Evolutionary conservation across 1,140 invertebrate genomes (phyloP), one percentile per base, ranked within the genome.

Genomic region (Nylanderia fulva): DNA sequence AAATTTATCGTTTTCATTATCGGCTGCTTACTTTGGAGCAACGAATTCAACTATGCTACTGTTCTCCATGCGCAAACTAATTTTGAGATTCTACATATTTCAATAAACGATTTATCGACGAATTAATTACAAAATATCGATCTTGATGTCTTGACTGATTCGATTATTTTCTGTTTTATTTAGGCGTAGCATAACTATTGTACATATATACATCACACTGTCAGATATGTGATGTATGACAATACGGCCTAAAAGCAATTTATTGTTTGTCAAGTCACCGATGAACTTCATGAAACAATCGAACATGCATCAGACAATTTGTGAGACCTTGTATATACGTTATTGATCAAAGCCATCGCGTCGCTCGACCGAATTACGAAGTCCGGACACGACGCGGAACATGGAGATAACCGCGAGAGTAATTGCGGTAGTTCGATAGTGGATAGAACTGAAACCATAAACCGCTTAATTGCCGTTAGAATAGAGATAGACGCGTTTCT

Each of bases 351-450:
- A 71, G 82, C 39, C 39, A 84, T 87, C 83, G 84, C 75, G 39
- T 29, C 63, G 56, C 77, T 88, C 87, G 84, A 68, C 71, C 33
- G 76, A 88, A 88, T 88, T 88, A 88, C 76, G 13, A 88, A 85
- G 85, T 74, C 56, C 64, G 58, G 33, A 74, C 83, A 85, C 61
- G 64, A 75, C 68, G 24, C 54, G 39, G 64, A 87, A 87, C 69
- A 56, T 36, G 58, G 36, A 72, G 77, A 82, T 82, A 72, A 71
- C 77, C 66, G 52, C 36, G 66, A 82, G 66, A 71, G 36, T 45
- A 71, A 71, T 68, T 56, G 18, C 66, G 18, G 29, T 39, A 71
- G 77, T 45, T 82, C 36, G 48, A 42, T 24, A 24, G 61, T 66
- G 45, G 52, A 71, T 60, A 33, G 66, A 82, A 71, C 54, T 39